Evolutionary conservation across 2,113 vertebrate genomes (phyloP).

Genomic region (Triplophysa rosa): DNA sequence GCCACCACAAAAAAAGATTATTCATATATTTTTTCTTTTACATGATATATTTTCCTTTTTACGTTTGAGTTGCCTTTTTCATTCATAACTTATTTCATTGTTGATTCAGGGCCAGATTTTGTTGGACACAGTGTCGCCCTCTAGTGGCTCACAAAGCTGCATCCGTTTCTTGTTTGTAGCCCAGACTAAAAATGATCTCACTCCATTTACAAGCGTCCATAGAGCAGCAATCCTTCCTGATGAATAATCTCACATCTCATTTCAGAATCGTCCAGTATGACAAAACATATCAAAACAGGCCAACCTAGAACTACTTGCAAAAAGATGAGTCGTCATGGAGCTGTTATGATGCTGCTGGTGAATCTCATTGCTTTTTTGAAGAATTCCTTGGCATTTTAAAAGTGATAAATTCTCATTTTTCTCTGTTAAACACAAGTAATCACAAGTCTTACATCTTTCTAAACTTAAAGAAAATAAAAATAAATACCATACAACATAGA

Average conservation of each 20-base stretch:
- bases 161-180: background rate
- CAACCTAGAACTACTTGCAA: background rate
- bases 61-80: too few species aligned
- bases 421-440: too few species aligned
- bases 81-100: background rate
- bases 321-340: background rate
- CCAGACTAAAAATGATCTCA: background rate
- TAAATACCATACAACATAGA: too few species aligned
- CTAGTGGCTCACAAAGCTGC: conserved; percentile 18
- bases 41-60: too few species aligned
- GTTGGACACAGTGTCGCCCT: background rate
- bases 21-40: too few species aligned
- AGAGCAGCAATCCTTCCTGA: background rate
- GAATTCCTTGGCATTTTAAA: too few species aligned
- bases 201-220: background rate
- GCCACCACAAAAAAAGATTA: too few species aligned
- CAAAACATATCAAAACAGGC: background rate
- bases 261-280: background rate
- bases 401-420: background rate
- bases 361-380: background rate
- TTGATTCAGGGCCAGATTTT: background rate
- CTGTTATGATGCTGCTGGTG: conserved; percentile 24
- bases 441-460: conserved; percentile 6
- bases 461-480: background rate
- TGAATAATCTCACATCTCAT: conserved; percentile 20